Percentiles rank a stretch among this genome's conserved stretches.
These are phyloP conservation scores for Gobio gobio DNA, from an alignment of 2,113 vertebrate species.

Conservation along the genomic window DNA sequence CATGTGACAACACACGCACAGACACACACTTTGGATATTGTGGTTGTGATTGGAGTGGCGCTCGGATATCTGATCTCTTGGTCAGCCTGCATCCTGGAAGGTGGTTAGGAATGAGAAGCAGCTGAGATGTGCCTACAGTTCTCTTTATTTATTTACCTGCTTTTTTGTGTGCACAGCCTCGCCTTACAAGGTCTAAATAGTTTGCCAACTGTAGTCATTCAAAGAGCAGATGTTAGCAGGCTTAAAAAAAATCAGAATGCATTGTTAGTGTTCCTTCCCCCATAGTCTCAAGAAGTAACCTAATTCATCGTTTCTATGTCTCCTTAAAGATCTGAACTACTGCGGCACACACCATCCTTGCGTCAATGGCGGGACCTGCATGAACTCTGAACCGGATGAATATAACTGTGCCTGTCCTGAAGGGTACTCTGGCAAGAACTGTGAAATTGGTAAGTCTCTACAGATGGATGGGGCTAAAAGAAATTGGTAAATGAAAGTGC, in stretches of 20 bases:
- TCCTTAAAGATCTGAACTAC: conserved; percentile 89
- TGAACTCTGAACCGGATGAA: conserved; percentile 91
- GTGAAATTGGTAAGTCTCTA: conserved; percentile 83
- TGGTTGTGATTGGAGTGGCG: conserved; percentile 71
- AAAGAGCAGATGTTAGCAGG: conserved; percentile 28
- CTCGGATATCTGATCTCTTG: conserved; percentile 69
- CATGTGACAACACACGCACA: conserved; percentile 43
- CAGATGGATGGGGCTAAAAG: neutral
- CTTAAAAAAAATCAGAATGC: neutral
- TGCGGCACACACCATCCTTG: conserved; percentile 94
- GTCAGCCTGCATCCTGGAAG: conserved; percentile 65
- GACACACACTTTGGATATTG: conserved; percentile 63
- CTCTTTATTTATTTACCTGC: conserved; percentile 76
- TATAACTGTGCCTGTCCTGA: conserved; percentile 90
- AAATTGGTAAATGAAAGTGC: neutral
- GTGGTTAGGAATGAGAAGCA: conserved; percentile 72
- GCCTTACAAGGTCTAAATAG: conserved; percentile 46
- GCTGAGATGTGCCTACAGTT: conserved; percentile 65
- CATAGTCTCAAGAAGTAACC: neutral
- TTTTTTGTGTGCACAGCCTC: conserved; percentile 63
- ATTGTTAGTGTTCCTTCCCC: neutral
- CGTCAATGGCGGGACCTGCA: conserved; percentile 90
- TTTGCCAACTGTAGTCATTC: conserved; percentile 46
- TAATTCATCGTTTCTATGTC: neutral
- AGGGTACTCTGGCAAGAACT: conserved; percentile 92